phyloP scores from a whole-genome alignment of 2,888 invertebrate genomes.

The Ametastegia equiseti region DNA sequence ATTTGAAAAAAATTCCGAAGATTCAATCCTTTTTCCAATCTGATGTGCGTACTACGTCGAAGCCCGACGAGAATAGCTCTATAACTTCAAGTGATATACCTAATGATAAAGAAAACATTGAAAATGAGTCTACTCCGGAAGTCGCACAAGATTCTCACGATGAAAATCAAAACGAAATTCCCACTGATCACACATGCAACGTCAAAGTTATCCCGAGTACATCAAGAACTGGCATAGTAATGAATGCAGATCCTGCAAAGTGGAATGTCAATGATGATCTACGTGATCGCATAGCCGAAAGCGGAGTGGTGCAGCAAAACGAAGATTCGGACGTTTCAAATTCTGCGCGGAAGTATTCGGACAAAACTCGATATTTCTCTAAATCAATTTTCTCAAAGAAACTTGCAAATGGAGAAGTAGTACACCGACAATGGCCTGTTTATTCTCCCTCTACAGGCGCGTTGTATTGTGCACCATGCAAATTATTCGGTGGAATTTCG shows the following conservation, averaged over 20 bases:
- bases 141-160: not conserved
- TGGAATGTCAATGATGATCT: constrained; percentile 1
- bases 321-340: not conserved
- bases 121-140: not conserved
- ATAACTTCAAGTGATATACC: constrained; percentile 1
- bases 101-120: not conserved
- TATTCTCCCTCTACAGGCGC: constrained; percentile 1
- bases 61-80: not conserved
- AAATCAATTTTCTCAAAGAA: constrained; percentile 7
- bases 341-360: constrained; percentile 13
- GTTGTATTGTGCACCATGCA: constrained; percentile 13
- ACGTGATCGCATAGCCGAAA: not conserved
- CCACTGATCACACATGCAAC: constrained; percentile 2
- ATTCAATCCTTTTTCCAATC: constrained; percentile 14
- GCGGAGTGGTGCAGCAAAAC: not conserved
- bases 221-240: constrained; percentile 11
- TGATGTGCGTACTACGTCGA: not conserved
- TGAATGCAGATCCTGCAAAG: constrained; percentile 15
- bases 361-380: not conserved
- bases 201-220: not conserved
- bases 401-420: constrained; percentile 12
- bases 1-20: constrained; percentile 34
- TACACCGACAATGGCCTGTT: constrained; percentile 1
- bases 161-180: not conserved
- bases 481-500: constrained; percentile 19